Conservation (phyloP, 2,797 vertebrate species). For the Falco novaeseelandiae region DNA sequence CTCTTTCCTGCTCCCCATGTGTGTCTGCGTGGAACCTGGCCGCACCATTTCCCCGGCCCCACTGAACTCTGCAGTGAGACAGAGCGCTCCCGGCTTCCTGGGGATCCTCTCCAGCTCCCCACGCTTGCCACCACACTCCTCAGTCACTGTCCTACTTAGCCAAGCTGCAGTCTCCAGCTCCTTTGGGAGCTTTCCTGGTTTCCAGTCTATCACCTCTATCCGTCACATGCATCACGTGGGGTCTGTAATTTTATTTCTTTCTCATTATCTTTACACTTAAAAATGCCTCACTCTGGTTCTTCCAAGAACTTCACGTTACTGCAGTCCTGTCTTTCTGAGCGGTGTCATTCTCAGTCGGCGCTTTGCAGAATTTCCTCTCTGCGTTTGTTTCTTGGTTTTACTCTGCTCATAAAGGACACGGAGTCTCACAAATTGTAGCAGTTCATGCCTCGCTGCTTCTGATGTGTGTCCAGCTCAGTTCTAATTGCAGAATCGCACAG, state of each 20-base stretch:
- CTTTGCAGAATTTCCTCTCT: constrained; percentile 17
- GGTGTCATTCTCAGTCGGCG: background rate
- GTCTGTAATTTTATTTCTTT: background rate
- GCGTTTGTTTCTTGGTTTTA: constrained; percentile 23
- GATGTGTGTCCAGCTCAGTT: constrained; percentile 66
- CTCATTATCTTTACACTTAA: background rate
- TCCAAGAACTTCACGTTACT: background rate
- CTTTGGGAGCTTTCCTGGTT: background rate
- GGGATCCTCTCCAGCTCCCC: background rate
- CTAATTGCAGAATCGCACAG: constrained; percentile 61
- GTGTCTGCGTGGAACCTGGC: background rate
- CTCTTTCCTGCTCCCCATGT: accelerated
- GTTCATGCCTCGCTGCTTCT: constrained; percentile 52
- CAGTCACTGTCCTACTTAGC: background rate
- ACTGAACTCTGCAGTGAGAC: background rate
- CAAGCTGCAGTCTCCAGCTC: background rate
- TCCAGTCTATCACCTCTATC: background rate
- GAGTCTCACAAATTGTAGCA: constrained; percentile 55
- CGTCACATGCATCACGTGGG: background rate
- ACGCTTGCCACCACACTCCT: accelerated
- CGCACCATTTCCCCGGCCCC: accelerated
- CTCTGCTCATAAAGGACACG: background rate
- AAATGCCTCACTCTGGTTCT: background rate
- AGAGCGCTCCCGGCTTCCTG: background rate
- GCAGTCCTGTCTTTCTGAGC: background rate